phyloP scores from a whole-genome alignment of 2,113 vertebrate genomes.

The Corythoichthys intestinalis region DNA sequence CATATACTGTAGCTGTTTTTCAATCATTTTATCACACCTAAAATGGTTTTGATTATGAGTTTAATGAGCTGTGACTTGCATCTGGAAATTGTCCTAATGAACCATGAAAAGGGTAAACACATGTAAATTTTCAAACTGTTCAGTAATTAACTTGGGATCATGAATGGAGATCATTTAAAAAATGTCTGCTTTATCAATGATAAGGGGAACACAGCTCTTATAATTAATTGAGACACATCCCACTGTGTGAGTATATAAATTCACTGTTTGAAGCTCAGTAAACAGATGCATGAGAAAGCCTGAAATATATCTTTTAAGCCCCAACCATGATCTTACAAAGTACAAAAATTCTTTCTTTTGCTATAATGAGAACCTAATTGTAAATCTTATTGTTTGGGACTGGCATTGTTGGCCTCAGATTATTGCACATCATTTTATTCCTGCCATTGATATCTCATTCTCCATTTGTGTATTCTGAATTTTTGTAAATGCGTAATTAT shows the following conservation, averaged over 20 bases:
- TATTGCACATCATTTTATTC: not conserved
- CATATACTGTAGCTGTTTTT: conserved; percentile 53
- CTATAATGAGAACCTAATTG: conserved; percentile 1
- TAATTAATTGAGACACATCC: conserved; percentile 12
- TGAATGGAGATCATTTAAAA: conserved; percentile 35
- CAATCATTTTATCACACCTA: conserved; percentile 68
- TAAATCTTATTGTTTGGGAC: conserved; percentile 1
- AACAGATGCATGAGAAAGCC: conserved; percentile 13
- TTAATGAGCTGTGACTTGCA: conserved; percentile 77
- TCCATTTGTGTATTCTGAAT: not conserved
- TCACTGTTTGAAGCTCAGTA: not conserved
- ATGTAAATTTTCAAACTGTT: conserved; percentile 64
- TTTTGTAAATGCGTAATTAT: not conserved
- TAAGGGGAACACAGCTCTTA: conserved; percentile 39
- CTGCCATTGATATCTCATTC: not conserved
- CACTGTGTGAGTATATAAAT: conserved; percentile 4
- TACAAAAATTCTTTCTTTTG: not conserved
- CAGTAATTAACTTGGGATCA: conserved; percentile 68
- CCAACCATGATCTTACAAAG: conserved; percentile 1
- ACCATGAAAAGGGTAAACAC: conserved; percentile 74
- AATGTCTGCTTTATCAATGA: conserved; percentile 53
- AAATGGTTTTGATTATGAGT: conserved; percentile 49
- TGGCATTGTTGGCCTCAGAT: not conserved
- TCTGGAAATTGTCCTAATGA: conserved; percentile 73
- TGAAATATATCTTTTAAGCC: conserved; percentile 5